A percentile compares a stretch with the other conserved stretches of the same genome.
phyloP scores from a whole-genome alignment of 2,797 vertebrate genomes.

The Rhinatrema bivittatum region DNA sequence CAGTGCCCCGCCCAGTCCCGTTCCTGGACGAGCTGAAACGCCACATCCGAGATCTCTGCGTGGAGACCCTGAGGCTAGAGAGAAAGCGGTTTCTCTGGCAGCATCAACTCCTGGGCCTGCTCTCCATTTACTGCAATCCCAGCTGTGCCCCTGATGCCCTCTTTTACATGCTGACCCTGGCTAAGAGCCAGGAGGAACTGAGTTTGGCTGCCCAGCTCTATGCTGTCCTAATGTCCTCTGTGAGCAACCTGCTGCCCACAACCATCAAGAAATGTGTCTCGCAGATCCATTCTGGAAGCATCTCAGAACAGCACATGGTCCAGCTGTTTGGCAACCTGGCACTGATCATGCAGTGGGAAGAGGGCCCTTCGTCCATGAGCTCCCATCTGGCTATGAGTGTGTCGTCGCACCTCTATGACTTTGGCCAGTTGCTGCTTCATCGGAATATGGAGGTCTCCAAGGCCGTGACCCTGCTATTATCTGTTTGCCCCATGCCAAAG shows the following conservation, averaged over 20 bases:
- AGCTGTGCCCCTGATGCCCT: conserved; percentile 78
- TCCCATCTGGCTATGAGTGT: conserved; percentile 63
- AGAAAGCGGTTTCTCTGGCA: conserved; percentile 86
- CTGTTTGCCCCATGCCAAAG: conserved; percentile 71
- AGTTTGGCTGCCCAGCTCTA: conserved; percentile 79
- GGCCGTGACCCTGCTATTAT: conserved; percentile 66
- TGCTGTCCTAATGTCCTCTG: conserved; percentile 64
- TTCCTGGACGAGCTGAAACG: conserved; percentile 79
- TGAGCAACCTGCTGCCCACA: conserved; percentile 67
- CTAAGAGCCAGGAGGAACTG: conserved; percentile 77
- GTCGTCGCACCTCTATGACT: conserved; percentile 71
- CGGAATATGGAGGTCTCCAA: conserved; percentile 66
- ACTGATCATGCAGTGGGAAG: conserved; percentile 65
- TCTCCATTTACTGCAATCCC: conserved; percentile 76
- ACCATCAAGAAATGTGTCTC: conserved; percentile 73
- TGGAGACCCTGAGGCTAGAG: conserved; percentile 76
- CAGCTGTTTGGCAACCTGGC: conserved; percentile 78
- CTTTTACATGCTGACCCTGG: conserved; percentile 75
- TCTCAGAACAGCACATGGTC: conserved; percentile 63
- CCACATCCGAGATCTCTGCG: conserved; percentile 74
- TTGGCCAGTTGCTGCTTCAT: conserved; percentile 76
- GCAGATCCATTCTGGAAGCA: conserved; percentile 74
- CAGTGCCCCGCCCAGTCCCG: conserved; percentile 59
- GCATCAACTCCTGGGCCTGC: conserved; percentile 79
- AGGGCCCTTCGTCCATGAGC: conserved; percentile 57